A percentile compares a stretch with the other conserved stretches of the same genome.
Evolutionary conservation across 1,140 invertebrate genomes (phyloP).

Genomic region (Sesamia nonagrioides): DNA sequence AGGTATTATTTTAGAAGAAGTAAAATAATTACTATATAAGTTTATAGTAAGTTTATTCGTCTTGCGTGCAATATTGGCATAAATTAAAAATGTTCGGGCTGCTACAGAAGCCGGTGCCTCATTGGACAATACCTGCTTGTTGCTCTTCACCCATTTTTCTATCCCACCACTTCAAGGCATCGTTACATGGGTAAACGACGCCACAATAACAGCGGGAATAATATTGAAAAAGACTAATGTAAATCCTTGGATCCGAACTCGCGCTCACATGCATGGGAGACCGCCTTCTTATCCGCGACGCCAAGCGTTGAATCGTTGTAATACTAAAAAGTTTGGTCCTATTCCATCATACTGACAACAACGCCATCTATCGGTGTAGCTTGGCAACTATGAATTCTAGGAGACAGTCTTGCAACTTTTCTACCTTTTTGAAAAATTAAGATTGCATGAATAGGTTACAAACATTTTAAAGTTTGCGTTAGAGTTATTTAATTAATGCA

Average conservation of each 20-base stretch:
- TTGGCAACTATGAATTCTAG: background rate
- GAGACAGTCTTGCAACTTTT: background rate
- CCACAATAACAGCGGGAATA: constrained; percentile 70
- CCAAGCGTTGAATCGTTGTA: constrained; percentile 8
- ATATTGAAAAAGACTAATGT: background rate
- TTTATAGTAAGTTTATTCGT: too few species aligned
- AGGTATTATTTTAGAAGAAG: too few species aligned
- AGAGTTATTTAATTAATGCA: background rate
- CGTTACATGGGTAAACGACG: constrained; percentile 60
- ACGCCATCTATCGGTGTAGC: constrained; percentile 58
- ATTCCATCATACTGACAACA: background rate
- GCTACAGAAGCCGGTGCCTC: constrained; percentile 79
- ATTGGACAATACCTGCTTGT: constrained; percentile 77
- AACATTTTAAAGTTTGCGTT: too few species aligned
- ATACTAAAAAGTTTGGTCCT: constrained; percentile 25
- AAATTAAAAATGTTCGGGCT: constrained; percentile 71
- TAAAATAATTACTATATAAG: too few species aligned
- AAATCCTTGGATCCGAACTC: constrained; percentile 49
- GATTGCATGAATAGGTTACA: too few species aligned
- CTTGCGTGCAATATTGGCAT: background rate
- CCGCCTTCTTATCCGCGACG: constrained; percentile 13
- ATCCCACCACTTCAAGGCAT: constrained; percentile 71
- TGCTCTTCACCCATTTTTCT: constrained; percentile 77
- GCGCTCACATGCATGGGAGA: background rate
- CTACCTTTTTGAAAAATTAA: too few species aligned